Conservation (phyloP, 2,888 invertebrate genomes). For the Drosophila buzzatii region DNA sequence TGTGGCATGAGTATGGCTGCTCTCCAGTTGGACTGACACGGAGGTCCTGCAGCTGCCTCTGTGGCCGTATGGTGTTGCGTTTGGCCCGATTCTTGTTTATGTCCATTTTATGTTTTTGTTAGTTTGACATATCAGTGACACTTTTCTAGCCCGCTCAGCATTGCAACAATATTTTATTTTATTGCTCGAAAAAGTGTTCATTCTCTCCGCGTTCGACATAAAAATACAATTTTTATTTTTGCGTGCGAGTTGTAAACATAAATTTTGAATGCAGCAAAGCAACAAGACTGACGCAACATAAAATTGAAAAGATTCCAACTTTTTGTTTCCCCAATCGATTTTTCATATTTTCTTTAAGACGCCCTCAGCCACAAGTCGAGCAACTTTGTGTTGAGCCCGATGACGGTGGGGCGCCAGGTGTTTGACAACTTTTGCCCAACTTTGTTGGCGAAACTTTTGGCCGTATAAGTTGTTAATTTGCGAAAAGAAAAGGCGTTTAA, state of each 20-base stretch:
- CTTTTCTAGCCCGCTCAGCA: slow-evolving; percentile 55
- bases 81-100: slow-evolving; percentile 60
- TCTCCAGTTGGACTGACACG: slow-evolving; percentile 3
- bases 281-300: slow-evolving; percentile 47
- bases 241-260: slow-evolving; percentile 72
- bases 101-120: slow-evolving; percentile 73
- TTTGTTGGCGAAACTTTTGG: slow-evolving; percentile 68
- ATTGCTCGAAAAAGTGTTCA: slow-evolving; percentile 62
- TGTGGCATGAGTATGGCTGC: slow-evolving; percentile 13
- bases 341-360: slow-evolving; percentile 60
- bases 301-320: slow-evolving; percentile 75
- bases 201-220: slow-evolving; percentile 49
- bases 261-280: slow-evolving; percentile 54
- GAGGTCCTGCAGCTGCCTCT: slow-evolving; percentile 9
- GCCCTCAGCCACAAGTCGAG: slow-evolving; percentile 28
- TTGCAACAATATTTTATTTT: slow-evolving; percentile 76
- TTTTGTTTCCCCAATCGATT: slow-evolving; percentile 55
- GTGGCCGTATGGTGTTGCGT: slow-evolving; percentile 14
- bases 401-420: slow-evolving; percentile 65
- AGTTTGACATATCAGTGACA: slow-evolving; percentile 82
- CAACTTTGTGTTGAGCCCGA: slow-evolving; percentile 66
- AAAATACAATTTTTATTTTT: slow-evolving; percentile 75
- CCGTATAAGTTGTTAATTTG: slow-evolving; percentile 80
- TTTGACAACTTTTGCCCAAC: slow-evolving; percentile 66
- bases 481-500: slow-evolving; percentile 76